Evolutionary conservation across 2,797 vertebrate species (phyloP).

Genomic region (Decapterus maruadsi): DNA sequence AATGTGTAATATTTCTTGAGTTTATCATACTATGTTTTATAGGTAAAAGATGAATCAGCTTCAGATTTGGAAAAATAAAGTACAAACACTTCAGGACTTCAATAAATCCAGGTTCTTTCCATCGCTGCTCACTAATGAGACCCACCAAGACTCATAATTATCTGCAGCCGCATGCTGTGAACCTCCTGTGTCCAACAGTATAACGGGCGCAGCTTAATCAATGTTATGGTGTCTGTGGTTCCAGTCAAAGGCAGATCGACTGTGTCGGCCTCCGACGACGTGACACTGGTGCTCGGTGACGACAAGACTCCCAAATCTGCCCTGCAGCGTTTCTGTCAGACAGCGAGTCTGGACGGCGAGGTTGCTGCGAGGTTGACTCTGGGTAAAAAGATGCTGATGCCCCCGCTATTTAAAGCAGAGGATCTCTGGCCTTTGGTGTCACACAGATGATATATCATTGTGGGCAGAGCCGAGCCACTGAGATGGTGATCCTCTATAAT

Average conservation of each 20-base stretch:
- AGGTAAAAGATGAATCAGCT: too few species aligned
- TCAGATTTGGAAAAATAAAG: background rate
- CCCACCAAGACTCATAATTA: background rate
- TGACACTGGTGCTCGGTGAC: background rate
- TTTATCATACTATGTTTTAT: background rate
- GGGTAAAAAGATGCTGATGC: constrained; percentile 59
- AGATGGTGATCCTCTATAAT: constrained; percentile 46
- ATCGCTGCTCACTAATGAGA: background rate
- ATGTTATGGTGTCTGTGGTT: background rate
- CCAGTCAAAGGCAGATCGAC: constrained; percentile 24
- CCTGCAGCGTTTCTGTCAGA: constrained; percentile 25
- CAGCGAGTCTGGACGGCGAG: background rate
- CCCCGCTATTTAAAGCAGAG: constrained; percentile 62
- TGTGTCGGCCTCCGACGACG: constrained; percentile 12
- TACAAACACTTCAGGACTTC: too few species aligned
- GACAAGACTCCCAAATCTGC: background rate
- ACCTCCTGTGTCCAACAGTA: background rate
- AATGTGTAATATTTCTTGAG: background rate
- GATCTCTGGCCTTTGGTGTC: constrained; percentile 38
- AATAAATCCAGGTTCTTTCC: background rate
- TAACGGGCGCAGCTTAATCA: background rate
- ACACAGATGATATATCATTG: constrained; percentile 51
- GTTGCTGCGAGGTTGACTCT: constrained; percentile 26
- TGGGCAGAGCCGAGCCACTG: constrained; percentile 41
- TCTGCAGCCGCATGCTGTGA: background rate